Conservation (phyloP, 2,888 invertebrate genomes). For the Hetaerina titia region DNA sequence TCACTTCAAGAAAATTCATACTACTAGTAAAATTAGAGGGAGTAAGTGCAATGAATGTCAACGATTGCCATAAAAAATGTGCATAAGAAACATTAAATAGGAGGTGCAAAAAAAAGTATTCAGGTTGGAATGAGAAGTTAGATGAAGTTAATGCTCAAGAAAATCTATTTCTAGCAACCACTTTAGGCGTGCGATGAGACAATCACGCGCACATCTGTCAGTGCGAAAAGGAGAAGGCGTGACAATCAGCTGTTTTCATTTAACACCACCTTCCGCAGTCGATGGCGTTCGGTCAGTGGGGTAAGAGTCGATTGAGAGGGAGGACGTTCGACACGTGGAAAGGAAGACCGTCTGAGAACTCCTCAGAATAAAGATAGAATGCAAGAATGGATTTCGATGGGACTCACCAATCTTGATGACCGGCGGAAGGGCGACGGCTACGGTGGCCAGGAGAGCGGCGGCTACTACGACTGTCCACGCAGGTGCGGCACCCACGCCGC, state of each 20-base stretch:
- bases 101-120: too few relatives aligned
- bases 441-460: conserved; percentile 53
- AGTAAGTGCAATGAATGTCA: too few relatives aligned
- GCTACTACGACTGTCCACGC: not conserved
- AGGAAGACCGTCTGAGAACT: not conserved
- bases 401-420: conserved; percentile 69
- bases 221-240: not conserved
- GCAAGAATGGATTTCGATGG: not conserved
- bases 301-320: not conserved
- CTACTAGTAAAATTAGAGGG: too few relatives aligned
- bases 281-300: too few relatives aligned
- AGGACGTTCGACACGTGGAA: not conserved
- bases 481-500: conserved; percentile 53
- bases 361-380: not conserved
- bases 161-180: too few relatives aligned
- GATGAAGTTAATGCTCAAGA: too few relatives aligned
- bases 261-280: too few relatives aligned
- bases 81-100: too few relatives aligned
- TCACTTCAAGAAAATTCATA: too few relatives aligned
- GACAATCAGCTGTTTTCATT: not conserved
- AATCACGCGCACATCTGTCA: not conserved
- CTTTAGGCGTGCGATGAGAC: too few relatives aligned
- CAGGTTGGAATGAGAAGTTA: too few relatives aligned
- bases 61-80: too few relatives aligned
- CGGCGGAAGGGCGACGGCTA: conserved; percentile 67